These are phyloP conservation scores for Prionace glauca DNA, from an alignment of 2,797 vertebrate species.

Conservation along the genomic window DNA sequence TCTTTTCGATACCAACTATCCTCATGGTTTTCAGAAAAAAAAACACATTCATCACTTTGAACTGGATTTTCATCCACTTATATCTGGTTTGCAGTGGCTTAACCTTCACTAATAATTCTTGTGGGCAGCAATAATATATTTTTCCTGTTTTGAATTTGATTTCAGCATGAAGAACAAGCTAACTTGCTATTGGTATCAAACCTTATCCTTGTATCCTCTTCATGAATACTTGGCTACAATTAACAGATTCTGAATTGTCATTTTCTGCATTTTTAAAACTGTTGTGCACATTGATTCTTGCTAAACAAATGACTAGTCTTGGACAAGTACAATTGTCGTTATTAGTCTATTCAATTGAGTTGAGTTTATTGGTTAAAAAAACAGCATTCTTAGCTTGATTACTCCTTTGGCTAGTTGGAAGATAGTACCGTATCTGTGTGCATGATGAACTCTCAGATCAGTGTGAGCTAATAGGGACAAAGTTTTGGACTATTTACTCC, in stretches of 20 bases:
- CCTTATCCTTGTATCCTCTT: neutral
- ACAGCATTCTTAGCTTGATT: neutral
- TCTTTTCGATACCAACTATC: neutral
- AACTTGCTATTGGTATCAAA: neutral
- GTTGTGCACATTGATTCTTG: neutral
- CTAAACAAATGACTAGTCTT: neutral
- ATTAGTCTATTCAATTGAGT: neutral
- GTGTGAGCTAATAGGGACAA: neutral
- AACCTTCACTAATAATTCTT: neutral
- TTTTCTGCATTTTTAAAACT: neutral
- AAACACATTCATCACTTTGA: neutral
- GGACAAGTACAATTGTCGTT: neutral
- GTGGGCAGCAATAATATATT: neutral
- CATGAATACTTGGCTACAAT: neutral
- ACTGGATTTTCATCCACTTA: neutral
- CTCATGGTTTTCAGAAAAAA: neutral
- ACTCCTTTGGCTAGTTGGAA: neutral
- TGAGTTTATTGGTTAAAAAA: neutral
- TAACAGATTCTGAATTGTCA: neutral
- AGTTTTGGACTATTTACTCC: neutral
- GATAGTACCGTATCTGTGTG: neutral
- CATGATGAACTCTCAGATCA: neutral
- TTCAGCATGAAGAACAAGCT: neutral
- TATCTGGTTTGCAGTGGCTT: neutral
- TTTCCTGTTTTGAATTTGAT: neutral